Evolutionary conservation across 2,888 invertebrate genomes (phyloP).

Genomic region (Lepidochitona cinerea): DNA sequence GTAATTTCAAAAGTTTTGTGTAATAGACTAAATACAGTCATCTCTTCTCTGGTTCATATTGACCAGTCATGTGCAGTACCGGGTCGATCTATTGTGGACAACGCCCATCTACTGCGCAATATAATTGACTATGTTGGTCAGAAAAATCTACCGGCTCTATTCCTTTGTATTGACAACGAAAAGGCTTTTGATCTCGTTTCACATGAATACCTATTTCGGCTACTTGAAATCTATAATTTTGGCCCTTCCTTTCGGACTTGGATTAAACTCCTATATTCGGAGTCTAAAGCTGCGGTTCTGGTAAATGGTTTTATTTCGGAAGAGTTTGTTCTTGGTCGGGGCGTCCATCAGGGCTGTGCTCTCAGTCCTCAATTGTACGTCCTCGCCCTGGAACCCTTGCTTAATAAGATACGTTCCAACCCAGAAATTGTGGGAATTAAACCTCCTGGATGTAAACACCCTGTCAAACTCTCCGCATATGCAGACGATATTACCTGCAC

Average conservation of each 20-base stretch:
- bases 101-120: neutral
- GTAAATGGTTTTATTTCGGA: slow-evolving; percentile 2
- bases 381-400: too few species aligned
- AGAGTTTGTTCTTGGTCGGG: neutral
- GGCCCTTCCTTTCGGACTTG: neutral
- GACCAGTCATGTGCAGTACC: neutral
- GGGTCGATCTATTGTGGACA: neutral
- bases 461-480: too few species aligned
- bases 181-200: neutral
- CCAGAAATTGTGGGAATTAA: too few species aligned
- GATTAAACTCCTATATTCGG: neutral
- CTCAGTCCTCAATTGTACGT: too few species aligned
- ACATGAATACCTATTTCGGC: neutral
- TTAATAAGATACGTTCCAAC: too few species aligned
- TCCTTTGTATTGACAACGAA: neutral
- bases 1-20: neutral
- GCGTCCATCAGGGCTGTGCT: slow-evolving; percentile 1
- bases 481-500: too few species aligned
- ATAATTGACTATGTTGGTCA: neutral
- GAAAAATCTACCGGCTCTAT: neutral
- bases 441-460: too few species aligned
- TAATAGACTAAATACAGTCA: neutral
- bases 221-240: neutral
- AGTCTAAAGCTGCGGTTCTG: neutral
- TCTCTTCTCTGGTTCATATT: neutral